Base-by-base conservation (phyloP, 2,797 vertebrate species). In the Babyrousa celebensis region DNA sequence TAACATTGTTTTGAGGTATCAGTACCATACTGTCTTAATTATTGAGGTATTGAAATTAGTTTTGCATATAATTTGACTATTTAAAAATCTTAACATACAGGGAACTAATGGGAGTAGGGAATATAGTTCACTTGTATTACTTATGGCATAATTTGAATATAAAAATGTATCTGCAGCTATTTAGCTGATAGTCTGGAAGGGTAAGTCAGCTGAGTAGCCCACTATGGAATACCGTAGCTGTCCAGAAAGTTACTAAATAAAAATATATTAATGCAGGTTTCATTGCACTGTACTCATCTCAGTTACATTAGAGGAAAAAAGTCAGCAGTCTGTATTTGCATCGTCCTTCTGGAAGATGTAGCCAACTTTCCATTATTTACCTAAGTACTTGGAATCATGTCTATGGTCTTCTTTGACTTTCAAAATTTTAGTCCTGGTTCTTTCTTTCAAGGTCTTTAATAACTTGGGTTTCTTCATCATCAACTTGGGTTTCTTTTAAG, bases 1-100 rank as follows among this genome's bases (percentile, higher is more conserved):
- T 80, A 65, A 17, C 23, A 85, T 92, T 90, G 71, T 72, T 94
- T 94, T 68, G 68, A 91, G 43, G 11, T 11, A 72, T 3, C 11
- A 23, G 23, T n/a, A 62, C 62, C 29, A 82, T 10, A 40, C 56
- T 72, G 92, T 78, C 74, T 94, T 94, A 94, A 96, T 95, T 95
- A 92, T 43, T 9, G 52, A 75, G 56, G 87, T 17, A 84, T 86
- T 93, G 94, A 84, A 67, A 78, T 80, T 93, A 48, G 40, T 54
- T 77, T 96, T 86, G n/a, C 18, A 56, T 80, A 32, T 79, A 85
- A 91, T 85, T 84, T 75, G 60, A 70, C 54, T 68, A 43, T 36
- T 77, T 85, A 60, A 60, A 75, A 95, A 82, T 84, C 79, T 84
- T 94, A 80, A 43, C 25, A 80, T 91, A 83, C 56, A 91, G 18